Percentiles rank a stretch among this genome's conserved stretches.
phyloP scores from a whole-genome alignment of 1,140 invertebrate genomes.

The Nylanderia fulva region DNA sequence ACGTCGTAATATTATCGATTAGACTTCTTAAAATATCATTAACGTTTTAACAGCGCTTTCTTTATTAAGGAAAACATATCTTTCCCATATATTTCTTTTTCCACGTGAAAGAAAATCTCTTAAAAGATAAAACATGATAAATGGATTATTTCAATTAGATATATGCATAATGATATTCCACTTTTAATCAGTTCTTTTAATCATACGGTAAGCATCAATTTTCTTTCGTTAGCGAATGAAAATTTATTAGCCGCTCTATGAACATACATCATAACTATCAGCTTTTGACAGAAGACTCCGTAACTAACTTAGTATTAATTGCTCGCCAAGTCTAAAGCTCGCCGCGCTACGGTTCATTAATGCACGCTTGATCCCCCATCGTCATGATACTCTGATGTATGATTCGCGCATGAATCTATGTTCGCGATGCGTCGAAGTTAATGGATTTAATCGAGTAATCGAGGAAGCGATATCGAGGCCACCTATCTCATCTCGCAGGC shows the following conservation, averaged over 20 bases:
- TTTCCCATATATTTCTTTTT: background rate
- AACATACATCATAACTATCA: background rate
- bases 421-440: conserved; percentile 47
- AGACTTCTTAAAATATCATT: background rate
- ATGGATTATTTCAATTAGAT: background rate
- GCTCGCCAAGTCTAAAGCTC: conserved; percentile 17
- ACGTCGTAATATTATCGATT: background rate
- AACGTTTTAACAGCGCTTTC: background rate
- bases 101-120: background rate
- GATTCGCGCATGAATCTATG: conserved; percentile 32
- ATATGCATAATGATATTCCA: background rate
- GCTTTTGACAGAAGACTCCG: conserved; percentile 20
- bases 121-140: background rate
- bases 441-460: conserved; percentile 45
- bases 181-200: background rate
- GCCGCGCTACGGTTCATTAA: conserved; percentile 30
- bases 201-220: background rate
- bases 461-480: conserved; percentile 59
- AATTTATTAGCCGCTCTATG: background rate
- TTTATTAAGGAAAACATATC: background rate
- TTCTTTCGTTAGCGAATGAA: background rate
- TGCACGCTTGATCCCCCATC: conserved; percentile 27
- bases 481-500: conserved; percentile 31
- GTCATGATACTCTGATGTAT: conserved; percentile 49
- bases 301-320: conserved; percentile 54